These are phyloP conservation scores for Amphiprion percula DNA, from an alignment of 2,113 vertebrate species.

Conservation along the genomic window DNA sequence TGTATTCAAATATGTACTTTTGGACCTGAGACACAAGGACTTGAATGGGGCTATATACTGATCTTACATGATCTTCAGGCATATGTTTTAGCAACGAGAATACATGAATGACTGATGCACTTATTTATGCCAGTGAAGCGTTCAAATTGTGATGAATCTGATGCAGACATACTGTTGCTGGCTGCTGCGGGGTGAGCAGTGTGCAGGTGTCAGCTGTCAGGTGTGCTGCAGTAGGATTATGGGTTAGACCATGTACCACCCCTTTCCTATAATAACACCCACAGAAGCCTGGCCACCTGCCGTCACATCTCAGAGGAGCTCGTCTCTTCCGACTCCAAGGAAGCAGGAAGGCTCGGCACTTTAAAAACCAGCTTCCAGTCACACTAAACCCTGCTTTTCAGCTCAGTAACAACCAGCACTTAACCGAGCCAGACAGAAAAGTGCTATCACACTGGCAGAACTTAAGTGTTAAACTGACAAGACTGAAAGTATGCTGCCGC, in stretches of 20 bases:
- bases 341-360: conserved; percentile 76
- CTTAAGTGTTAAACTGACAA: conserved; percentile 54
- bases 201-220: conserved; percentile 85
- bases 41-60: background rate
- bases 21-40: background rate
- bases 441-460: conserved; percentile 50
- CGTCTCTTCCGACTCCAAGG: conserved; percentile 66
- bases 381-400: conserved; percentile 71
- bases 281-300: conserved; percentile 76
- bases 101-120: background rate
- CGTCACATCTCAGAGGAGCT: conserved; percentile 69
- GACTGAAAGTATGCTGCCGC: conserved; percentile 30
- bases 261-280: conserved; percentile 82
- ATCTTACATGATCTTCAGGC: background rate
- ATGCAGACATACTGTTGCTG: conserved; percentile 37
- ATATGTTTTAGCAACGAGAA: background rate
- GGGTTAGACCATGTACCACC: conserved; percentile 60
- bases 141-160: conserved; percentile 41
- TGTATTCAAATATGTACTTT: background rate
- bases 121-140: conserved; percentile 22
- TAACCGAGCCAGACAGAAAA: conserved; percentile 72
- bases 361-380: conserved; percentile 70
- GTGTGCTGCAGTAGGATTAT: conserved; percentile 78
- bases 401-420: conserved; percentile 67
- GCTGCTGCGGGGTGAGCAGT: conserved; percentile 30